These are phyloP conservation scores for Tachycineta bicolor DNA, from an alignment of 2,113 vertebrate genomes.

Conservation along the genomic window DNA sequence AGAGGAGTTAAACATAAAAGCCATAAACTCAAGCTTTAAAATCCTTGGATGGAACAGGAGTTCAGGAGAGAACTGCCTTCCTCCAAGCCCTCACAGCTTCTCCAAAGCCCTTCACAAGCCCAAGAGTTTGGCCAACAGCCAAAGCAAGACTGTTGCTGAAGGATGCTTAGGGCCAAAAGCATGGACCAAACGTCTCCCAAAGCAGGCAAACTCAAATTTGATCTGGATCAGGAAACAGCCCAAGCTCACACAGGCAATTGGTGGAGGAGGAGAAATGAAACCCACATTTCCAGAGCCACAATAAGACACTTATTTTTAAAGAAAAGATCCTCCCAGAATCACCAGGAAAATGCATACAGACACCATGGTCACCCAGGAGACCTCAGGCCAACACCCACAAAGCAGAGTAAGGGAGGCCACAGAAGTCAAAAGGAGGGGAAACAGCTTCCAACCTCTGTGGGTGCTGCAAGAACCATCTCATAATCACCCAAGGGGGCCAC, in stretches of 20 bases:
- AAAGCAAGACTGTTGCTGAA: neutral
- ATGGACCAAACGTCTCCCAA: accelerated
- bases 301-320: neutral
- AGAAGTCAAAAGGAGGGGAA: neutral
- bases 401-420: neutral
- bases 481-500: neutral
- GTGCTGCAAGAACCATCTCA: neutral
- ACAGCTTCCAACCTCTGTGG: neutral
- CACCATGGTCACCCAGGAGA: neutral
- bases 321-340: neutral
- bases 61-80: neutral
- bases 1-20: neutral
- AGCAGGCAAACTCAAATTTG: neutral
- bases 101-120: neutral
- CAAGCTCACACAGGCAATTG: neutral
- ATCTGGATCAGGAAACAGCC: neutral
- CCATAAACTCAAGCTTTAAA: neutral
- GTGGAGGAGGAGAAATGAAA: neutral
- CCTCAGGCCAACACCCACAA: neutral
- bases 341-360: neutral
- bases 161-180: neutral
- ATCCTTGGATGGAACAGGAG: neutral
- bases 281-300: neutral
- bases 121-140: neutral
- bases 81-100: neutral